phyloP scores from a whole-genome alignment of 2,113 vertebrate genomes.

The Oplegnathus fasciatus region DNA sequence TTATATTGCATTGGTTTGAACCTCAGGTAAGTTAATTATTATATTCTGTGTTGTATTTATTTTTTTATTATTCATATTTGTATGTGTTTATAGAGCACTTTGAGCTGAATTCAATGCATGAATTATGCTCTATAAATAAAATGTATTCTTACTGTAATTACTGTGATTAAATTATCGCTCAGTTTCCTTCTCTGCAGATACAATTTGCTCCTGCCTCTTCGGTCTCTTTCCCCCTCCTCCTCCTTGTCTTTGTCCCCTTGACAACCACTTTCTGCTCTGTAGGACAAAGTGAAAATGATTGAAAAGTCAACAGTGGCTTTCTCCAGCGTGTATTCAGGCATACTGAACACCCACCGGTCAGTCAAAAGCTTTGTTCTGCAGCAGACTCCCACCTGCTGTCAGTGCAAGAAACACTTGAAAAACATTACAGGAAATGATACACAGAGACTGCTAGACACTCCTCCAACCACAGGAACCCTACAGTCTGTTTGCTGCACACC shows the following conservation, averaged over 20 bases:
- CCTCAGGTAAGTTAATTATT: background rate
- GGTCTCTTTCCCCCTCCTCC: background rate
- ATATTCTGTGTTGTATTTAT: background rate
- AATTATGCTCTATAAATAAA: conserved; percentile 10
- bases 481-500: conserved; percentile 21
- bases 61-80: background rate
- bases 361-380: conserved; percentile 32
- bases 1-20: background rate
- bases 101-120: background rate
- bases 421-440: conserved; percentile 16
- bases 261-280: conserved; percentile 63
- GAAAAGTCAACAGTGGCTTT: conserved; percentile 50
- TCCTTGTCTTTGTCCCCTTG: conserved; percentile 57
- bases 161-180: conserved; percentile 26
- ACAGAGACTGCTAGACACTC: background rate
- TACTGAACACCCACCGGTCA: conserved; percentile 43
- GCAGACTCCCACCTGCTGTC: conserved; percentile 35
- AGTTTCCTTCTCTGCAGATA: conserved; percentile 16
- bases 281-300: conserved; percentile 61
- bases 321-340: conserved; percentile 33
- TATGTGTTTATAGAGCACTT: background rate
- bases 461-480: conserved; percentile 6
- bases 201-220: background rate
- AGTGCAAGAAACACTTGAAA: background rate
- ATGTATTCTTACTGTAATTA: conserved; percentile 33